Base-by-base conservation (phyloP, 2,797 vertebrate species). In the Neosilurus mollespiculum region DNA sequence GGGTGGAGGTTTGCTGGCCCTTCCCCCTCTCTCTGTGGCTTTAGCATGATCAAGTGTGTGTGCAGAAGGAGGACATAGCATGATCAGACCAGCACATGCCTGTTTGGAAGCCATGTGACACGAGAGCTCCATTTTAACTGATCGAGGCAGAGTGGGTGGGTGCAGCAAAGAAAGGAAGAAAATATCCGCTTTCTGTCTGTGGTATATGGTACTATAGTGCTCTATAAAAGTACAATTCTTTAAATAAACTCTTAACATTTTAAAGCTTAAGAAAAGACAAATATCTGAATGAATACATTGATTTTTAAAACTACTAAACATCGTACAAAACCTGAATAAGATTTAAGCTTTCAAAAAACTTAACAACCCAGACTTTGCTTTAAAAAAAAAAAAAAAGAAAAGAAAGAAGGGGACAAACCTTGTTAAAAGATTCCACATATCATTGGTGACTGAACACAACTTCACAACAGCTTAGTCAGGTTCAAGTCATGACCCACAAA, bases 101-200 rank as follows among this genome's bases (percentile, higher is more conserved):
- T 90, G 90, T 91, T 89, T 88, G 85, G 89, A 87, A 90, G 88
- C 91, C 93, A 94, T 94, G 93, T 94, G 93, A 94, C 92, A 90
- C 84, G 87, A 72, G 87, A 91, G 88, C 92, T 94, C 93, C 93
- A 94, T 94, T 94, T 94, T 92, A 94, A 93, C 91, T 90, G 88
- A 90, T 91, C 90, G 84, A 89, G 88, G 89, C 82, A 78, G 80
- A 61, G 84, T 84, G 72, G 54, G 69, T 86, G 81, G 69, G 76
- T 81, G 76, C 72, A 81, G 71, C 80, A 72, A 69, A 65, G 82
- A 49, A 9, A 64, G 20, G 84, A 86, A 89, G 81, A 77, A 72
- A 84, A 54, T 26, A 64, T 20, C 51, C 79, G 53, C 79, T 69
- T 78, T 59, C 67, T 51, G 11, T 67, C 59, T 61, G 53, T 5